These are phyloP conservation scores for Terebella lapidaria DNA, from an alignment of 2,888 invertebrate genomes.

Conservation along the genomic window DNA sequence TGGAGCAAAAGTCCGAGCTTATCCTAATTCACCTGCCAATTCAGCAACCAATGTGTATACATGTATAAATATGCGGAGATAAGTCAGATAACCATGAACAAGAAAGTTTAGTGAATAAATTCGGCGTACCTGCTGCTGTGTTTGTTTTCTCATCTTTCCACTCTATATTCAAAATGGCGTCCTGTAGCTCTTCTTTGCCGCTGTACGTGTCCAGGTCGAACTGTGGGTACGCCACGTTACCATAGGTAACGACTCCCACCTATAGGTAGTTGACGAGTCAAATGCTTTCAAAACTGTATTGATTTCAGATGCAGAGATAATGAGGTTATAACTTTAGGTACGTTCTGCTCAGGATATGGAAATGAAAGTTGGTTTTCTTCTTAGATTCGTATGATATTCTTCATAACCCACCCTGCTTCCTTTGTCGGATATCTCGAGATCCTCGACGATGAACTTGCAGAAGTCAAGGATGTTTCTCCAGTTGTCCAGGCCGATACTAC, in stretches of 20 bases:
- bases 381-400: no score
- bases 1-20: no score
- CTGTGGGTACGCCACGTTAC: conserved; percentile 5
- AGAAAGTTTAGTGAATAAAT: background rate
- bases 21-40: no score
- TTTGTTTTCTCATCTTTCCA: conserved; percentile 20
- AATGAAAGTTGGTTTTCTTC: background rate
- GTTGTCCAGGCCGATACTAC: conserved; percentile 7
- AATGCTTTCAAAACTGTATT: no score
- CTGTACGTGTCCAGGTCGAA: conserved; percentile 12
- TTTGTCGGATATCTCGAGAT: background rate
- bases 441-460: background rate
- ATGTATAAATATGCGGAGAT: background rate
- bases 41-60: background rate
- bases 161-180: conserved; percentile 9
- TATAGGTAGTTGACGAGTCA: no score
- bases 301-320: no score
- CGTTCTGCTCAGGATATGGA: background rate
- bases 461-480: background rate
- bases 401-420: background rate
- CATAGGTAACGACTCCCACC: conserved; percentile 3
- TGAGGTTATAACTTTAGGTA: background rate
- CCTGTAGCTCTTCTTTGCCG: conserved; percentile 1
- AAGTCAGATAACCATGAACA: background rate
- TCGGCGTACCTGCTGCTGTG: conserved; percentile 9